phyloP scores from a whole-genome alignment of 2,888 invertebrate genomes.

The Beris chalybata region DNA sequence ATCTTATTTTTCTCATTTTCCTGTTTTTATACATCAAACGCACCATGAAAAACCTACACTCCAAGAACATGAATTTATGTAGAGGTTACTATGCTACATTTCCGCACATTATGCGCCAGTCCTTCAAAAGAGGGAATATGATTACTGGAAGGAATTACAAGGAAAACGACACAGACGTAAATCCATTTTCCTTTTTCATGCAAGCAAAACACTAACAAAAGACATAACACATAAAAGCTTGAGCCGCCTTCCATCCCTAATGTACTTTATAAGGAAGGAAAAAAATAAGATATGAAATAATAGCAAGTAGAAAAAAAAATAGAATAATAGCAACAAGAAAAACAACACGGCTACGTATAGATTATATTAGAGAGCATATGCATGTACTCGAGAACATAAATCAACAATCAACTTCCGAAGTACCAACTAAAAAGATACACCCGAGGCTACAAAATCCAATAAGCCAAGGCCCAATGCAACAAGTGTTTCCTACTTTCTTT shows the following conservation, averaged over 20 bases:
- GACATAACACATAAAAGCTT: constrained; percentile 21
- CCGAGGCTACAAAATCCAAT: constrained; percentile 37
- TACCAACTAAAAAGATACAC: constrained; percentile 35
- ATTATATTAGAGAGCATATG: constrained; percentile 34
- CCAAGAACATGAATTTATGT: too few relatives aligned
- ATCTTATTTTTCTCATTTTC: too few relatives aligned
- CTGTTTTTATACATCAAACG: too few relatives aligned
- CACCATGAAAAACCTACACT: too few relatives aligned
- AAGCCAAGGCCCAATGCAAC: constrained; percentile 36
- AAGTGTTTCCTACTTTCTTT: constrained; percentile 31
- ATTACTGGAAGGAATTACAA: background rate
- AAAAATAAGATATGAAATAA: constrained; percentile 20
- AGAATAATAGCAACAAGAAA: constrained; percentile 13
- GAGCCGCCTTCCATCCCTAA: constrained; percentile 13
- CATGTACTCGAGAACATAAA: constrained; percentile 36
- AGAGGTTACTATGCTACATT: too few relatives aligned
- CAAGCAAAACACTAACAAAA: constrained; percentile 17
- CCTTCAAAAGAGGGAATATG: too few relatives aligned
- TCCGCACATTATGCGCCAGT: background rate
- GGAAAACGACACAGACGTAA: constrained; percentile 13
- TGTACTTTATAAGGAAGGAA: constrained; percentile 10
- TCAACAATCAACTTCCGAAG: constrained; percentile 38
- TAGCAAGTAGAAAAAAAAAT: background rate
- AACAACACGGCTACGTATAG: background rate
- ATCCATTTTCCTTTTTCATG: constrained; percentile 12